A percentile compares a stretch with the other conserved stretches of the same genome.
These are phyloP conservation scores for Biston betularia DNA, from an alignment of 2,888 invertebrate genomes.

Conservation along the genomic window DNA sequence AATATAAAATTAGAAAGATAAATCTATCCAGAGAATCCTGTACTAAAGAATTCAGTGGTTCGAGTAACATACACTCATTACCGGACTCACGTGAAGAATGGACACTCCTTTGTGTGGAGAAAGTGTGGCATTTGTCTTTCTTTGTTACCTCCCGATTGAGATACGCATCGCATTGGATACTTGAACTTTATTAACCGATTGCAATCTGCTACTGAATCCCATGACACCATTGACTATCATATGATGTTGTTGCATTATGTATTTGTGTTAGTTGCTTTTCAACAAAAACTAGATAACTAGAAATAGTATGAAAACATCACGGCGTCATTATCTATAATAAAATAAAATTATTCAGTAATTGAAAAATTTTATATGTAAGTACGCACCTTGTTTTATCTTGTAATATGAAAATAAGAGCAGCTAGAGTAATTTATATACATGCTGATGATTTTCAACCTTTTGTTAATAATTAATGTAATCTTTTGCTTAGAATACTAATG, in stretches of 20 bases:
- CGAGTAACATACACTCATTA: slow-evolving; percentile 74
- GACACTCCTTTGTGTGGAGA: slow-evolving; percentile 74
- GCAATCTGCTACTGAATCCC: slow-evolving; percentile 53
- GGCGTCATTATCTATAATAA: too few species aligned
- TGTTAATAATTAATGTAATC: not conserved
- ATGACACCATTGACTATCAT: slow-evolving; percentile 41
- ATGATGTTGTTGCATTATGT: slow-evolving; percentile 8
- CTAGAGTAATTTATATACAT: not conserved
- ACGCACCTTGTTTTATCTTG: too few species aligned
- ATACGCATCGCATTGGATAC: slow-evolving; percentile 59
- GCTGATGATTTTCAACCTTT: not conserved
- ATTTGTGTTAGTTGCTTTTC: not conserved
- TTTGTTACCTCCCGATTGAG: slow-evolving; percentile 65
- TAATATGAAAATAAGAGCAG: too few species aligned
- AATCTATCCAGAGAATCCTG: slow-evolving; percentile 9
- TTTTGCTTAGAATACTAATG: too few species aligned
- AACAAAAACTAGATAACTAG: too few species aligned
- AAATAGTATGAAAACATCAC: too few species aligned
- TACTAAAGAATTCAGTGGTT: slow-evolving; percentile 28
- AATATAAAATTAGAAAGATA: not conserved
- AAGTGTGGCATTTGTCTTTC: slow-evolving; percentile 77
- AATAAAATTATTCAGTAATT: too few species aligned
- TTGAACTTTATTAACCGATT: slow-evolving; percentile 53
- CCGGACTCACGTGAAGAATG: slow-evolving; percentile 71
- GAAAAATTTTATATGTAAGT: too few species aligned